phyloP scores from a whole-genome alignment of 2,888 invertebrate genomes.

The Tachina grossa region DNA sequence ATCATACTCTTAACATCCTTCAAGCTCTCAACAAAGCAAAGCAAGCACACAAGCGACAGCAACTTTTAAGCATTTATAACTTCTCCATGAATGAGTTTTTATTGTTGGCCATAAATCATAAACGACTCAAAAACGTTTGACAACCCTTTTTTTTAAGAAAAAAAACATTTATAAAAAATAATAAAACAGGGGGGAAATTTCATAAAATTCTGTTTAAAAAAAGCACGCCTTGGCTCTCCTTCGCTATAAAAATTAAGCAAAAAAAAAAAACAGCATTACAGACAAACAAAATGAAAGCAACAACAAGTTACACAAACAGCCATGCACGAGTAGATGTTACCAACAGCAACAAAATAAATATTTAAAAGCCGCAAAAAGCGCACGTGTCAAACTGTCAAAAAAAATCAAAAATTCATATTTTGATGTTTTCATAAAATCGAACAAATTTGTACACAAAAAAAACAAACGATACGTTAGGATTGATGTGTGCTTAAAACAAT shows the following conservation, averaged over 20 bases:
- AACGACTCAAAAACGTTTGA: conserved; percentile 64
- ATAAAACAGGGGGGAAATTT: conserved; percentile 38
- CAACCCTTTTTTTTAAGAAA: conserved; percentile 55
- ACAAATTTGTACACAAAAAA: conserved; percentile 11
- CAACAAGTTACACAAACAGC: background rate
- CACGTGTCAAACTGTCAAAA: conserved; percentile 71
- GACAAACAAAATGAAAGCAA: background rate
- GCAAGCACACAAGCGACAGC: conserved; percentile 6
- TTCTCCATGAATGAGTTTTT: conserved; percentile 65
- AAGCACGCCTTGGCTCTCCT: conserved; percentile 47
- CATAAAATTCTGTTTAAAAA: conserved; percentile 29
- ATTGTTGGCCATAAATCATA: conserved; percentile 66
- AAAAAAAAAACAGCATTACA: conserved; percentile 10
- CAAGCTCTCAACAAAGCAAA: background rate
- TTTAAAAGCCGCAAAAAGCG: conserved; percentile 66
- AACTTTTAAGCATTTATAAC: conserved; percentile 55
- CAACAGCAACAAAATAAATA: conserved; percentile 43
- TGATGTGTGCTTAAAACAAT: conserved; percentile 7
- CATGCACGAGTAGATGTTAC: background rate
- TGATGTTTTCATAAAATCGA: conserved; percentile 54
- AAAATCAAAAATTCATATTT: conserved; percentile 61
- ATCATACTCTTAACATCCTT: background rate
- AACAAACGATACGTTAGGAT: background rate
- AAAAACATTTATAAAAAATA: background rate
- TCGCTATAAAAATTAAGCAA: background rate